Evolutionary conservation across 53 echinoderm and acorn worm genomes (phyloP).

Genomic region (Mesocentrotus franciscanus): DNA sequence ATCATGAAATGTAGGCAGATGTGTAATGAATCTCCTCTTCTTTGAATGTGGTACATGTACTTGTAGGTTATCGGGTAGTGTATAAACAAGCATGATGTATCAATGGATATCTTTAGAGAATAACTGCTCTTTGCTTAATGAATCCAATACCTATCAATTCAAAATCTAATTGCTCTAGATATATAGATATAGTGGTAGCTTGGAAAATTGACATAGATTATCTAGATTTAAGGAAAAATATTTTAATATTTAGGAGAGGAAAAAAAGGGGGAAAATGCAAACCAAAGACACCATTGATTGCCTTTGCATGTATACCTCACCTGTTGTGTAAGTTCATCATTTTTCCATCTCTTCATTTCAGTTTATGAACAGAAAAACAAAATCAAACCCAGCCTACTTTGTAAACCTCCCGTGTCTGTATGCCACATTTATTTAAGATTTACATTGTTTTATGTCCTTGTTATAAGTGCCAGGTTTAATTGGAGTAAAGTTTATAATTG

Average conservation of each 20-base stretch:
- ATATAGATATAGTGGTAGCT: background rate
- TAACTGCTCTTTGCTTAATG: background rate
- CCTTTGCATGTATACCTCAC: conserved; percentile 28
- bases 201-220: background rate
- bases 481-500: background rate
- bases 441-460: background rate
- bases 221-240: background rate
- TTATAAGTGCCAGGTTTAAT: background rate
- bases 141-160: background rate
- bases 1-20: no score
- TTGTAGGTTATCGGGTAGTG: background rate
- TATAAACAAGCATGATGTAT: background rate
- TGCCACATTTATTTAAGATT: background rate
- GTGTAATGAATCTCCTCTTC: no score
- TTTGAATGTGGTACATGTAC: no score
- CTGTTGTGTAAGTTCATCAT: background rate
- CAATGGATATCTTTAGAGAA: background rate
- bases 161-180: background rate
- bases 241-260: background rate
- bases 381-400: background rate
- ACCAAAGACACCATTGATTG: conserved; percentile 36
- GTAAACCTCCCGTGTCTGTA: background rate
- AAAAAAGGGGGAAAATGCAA: background rate
- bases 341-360: background rate
- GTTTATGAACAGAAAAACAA: background rate